Evolutionary conservation across 2,113 vertebrate species (phyloP), one percentile per base, ranked within the genome.

Genomic region (Corapipo altera): DNA sequence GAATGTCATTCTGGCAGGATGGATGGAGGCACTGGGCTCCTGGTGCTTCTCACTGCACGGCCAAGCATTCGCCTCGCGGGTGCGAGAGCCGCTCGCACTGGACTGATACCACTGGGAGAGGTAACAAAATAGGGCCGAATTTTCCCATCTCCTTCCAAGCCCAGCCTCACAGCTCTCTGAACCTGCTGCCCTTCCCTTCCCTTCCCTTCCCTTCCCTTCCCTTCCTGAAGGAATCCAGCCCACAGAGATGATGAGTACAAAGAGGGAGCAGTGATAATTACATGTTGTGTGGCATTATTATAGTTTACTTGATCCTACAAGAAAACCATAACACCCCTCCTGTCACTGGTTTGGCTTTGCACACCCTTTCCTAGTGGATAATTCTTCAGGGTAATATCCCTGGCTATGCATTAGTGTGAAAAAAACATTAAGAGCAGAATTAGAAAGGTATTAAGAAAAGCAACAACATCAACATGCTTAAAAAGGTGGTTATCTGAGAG

Each of bases 71-170:
- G 0, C 6, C 28, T 28, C 1, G 0, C 11, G 4, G 12, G 12
- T 27, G 23, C 0, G 3, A 33, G 24, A 39, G 52, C 33, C 0
- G 0, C 26, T 84, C 19, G 11, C 12, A 5, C 8, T 9, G 2
- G 32, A 9, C 65, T 27, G 61, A 6, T 58, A 14, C 62, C 6
- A 6, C 1, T 0, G 12, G 24, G 7, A 82, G 11, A 62, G 5
- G 28, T 12, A 23, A 48, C 3, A 35, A 84, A 91, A n/a, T 2
- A 41, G 12, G 20, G 15, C 12, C n/a, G 49, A 52, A 30, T 58
- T 46, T 86, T 44, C 32, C 73, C 51, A 48, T 28, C 23, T 39
- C 21, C 9, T 20, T 58, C 52, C 71, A 37, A 62, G 32, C 26
- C 32, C 66, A 77, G 15, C 17, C 27, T 21, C 32, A 5, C 6